These are phyloP conservation scores for Pogonognathellus flavescens DNA, from an alignment of 1,140 invertebrate species.

Conservation along the genomic window DNA sequence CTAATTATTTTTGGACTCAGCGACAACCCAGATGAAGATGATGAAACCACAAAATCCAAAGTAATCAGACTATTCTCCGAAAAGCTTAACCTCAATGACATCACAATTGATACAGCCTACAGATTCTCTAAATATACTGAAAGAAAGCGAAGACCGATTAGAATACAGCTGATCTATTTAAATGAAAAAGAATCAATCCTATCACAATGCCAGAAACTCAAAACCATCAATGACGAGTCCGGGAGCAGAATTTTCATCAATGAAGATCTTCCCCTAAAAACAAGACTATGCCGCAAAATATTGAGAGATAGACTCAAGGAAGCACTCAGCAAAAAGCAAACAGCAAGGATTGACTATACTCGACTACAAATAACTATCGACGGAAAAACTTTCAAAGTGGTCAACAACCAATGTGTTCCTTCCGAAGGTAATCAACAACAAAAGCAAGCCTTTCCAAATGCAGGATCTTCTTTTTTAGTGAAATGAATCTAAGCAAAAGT, in stretches of 20 bases:
- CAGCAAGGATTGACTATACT: neutral
- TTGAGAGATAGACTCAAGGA: neutral
- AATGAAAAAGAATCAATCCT: neutral
- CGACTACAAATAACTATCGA: neutral
- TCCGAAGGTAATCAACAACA: neutral
- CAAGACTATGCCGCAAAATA: neutral
- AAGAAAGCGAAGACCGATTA: neutral
- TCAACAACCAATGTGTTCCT: neutral
- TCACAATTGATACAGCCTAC: neutral
- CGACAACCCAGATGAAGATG: neutral
- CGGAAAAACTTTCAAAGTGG: neutral
- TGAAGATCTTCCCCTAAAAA: neutral
- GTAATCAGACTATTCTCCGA: neutral
- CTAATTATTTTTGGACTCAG: neutral
- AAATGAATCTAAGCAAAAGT: neutral
- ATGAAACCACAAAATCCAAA: neutral
- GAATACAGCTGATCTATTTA: neutral
- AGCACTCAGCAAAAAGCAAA: neutral
- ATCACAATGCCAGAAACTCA: neutral
- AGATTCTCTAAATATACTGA: neutral
- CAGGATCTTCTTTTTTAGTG: too few relatives aligned
- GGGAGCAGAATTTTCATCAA: neutral
- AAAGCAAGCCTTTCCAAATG: neutral
- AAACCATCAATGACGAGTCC: neutral
- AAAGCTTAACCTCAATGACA: neutral